These are phyloP conservation scores for Stichodactyla helianthus DNA, from an alignment of 64 coral and sea anemone species.

Conservation along the genomic window DNA sequence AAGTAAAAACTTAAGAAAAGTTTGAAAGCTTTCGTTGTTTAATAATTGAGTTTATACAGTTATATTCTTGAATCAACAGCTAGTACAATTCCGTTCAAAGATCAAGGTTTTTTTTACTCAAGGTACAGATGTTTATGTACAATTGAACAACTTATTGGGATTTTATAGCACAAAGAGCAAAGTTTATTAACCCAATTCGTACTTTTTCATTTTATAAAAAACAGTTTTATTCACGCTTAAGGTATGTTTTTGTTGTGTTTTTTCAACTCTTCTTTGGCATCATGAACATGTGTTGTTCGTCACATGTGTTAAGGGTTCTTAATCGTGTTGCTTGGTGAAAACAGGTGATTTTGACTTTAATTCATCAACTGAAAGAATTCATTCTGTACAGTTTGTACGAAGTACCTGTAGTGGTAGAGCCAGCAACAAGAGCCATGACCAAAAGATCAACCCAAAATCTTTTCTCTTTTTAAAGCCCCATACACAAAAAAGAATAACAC, in stretches of 20 bases:
- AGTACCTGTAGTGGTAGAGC: not conserved
- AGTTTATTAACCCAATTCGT: no score
- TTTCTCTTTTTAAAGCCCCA: not conserved
- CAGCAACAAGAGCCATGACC: not conserved
- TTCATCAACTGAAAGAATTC: not conserved
- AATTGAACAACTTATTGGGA: no score
- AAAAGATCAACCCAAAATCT: not conserved
- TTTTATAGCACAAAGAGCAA: no score
- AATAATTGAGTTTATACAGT: no score
- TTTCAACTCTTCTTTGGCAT: not conserved
- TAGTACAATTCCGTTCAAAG: not conserved
- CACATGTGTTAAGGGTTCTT: not conserved
- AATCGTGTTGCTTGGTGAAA: not conserved
- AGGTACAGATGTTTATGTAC: no score
- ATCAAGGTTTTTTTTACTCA: no score
- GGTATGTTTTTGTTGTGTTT: not conserved
- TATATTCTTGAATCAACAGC: not conserved
- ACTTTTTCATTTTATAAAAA: no score
- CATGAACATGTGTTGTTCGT: not conserved
- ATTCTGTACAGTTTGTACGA: not conserved
- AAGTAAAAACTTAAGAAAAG: no score
- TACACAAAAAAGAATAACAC: not conserved
- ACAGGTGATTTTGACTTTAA: conserved; percentile 10
- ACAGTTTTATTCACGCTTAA: no score
- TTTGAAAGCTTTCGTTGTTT: no score